Conservation (phyloP, 92 coral and sea anemone genomes). For the Nematostella vectensis region DNA sequence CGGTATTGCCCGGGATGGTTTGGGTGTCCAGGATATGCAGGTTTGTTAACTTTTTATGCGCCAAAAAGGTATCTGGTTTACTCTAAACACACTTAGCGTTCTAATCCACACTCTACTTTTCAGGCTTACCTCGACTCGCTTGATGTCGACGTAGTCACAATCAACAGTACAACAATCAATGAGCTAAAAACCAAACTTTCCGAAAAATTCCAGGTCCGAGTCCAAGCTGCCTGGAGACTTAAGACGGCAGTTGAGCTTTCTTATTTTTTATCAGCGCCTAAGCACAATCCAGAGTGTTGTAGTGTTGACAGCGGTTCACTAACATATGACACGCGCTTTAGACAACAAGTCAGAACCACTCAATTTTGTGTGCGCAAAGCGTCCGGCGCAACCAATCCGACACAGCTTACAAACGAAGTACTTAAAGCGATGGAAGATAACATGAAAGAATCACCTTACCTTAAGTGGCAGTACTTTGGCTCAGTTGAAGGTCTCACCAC, state of each 20-base stretch:
- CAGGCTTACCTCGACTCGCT: slow-evolving; percentile 17
- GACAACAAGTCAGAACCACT: slow-evolving; percentile 11
- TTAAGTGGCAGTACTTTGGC: slow-evolving; percentile 65
- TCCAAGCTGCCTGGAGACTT: slow-evolving; percentile 22
- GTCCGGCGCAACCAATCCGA: slow-evolving; percentile 11
- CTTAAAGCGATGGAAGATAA: slow-evolving; percentile 30
- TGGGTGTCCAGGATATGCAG: slow-evolving; percentile 39
- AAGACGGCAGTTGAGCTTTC: slow-evolving; percentile 43
- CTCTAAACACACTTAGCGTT: no score
- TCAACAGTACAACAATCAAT: slow-evolving; percentile 22
- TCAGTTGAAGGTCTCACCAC: slow-evolving; percentile 44
- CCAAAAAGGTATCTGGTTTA: no score
- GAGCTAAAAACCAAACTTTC: slow-evolving; percentile 11
- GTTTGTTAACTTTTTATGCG: slow-evolving; percentile 1
- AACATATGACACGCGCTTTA: slow-evolving; percentile 24
- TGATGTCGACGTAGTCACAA: slow-evolving; percentile 6
- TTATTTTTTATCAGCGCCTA: slow-evolving; percentile 1
- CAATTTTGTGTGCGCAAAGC: slow-evolving; percentile 30
- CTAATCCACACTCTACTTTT: neutral
- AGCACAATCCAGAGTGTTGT: slow-evolving; percentile 32
- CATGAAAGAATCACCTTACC: slow-evolving; percentile 15
- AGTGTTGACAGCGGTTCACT: slow-evolving; percentile 6
- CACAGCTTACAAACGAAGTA: slow-evolving; percentile 14
- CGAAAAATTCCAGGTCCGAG: slow-evolving; percentile 33
- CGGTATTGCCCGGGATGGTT: slow-evolving; percentile 18